Conservation (phyloP, 1,140 invertebrate genomes). For the Zaprionus ornatus region DNA sequence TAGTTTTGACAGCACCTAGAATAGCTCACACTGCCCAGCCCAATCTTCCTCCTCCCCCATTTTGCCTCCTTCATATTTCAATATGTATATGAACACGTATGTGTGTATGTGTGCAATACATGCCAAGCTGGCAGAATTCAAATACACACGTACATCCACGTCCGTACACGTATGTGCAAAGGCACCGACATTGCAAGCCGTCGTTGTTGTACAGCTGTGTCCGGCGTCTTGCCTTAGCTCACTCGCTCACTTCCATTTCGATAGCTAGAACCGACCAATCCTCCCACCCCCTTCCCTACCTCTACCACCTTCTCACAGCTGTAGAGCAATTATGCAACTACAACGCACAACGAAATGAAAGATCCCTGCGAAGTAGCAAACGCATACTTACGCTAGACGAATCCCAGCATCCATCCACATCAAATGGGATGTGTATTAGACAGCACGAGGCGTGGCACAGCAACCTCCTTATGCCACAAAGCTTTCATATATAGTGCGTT, state of each 20-base stretch:
- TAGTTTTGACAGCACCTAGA: conserved; percentile 76
- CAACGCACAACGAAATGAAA: conserved; percentile 2
- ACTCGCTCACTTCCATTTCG: conserved; percentile 12
- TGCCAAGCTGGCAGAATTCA: conserved; percentile 33
- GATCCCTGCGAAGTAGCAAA: conserved; percentile 1
- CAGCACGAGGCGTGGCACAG: not conserved
- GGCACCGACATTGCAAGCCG: conserved; percentile 31
- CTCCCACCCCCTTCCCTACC: not conserved
- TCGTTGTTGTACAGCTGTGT: conserved; percentile 60
- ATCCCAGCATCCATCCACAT: not conserved
- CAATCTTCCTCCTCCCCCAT: conserved; percentile 33
- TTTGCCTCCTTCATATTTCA: conserved; percentile 25
- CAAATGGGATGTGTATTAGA: not conserved
- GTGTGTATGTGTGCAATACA: conserved; percentile 44
- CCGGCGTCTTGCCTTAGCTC: conserved; percentile 60
- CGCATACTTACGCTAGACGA: not conserved
- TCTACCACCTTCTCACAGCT: not conserved
- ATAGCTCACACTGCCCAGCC: conserved; percentile 44
- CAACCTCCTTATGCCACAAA: not conserved
- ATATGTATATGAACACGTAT: conserved; percentile 35
- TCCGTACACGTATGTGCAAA: conserved; percentile 6
- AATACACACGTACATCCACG: conserved; percentile 14
- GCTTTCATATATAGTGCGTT: not conserved
- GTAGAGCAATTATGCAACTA: conserved; percentile 6
- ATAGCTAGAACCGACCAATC: not conserved